Evolutionary conservation across 1,140 invertebrate genomes (phyloP), one percentile per base, ranked within the genome.

Genomic region (Lasaia peninsularis): DNA sequence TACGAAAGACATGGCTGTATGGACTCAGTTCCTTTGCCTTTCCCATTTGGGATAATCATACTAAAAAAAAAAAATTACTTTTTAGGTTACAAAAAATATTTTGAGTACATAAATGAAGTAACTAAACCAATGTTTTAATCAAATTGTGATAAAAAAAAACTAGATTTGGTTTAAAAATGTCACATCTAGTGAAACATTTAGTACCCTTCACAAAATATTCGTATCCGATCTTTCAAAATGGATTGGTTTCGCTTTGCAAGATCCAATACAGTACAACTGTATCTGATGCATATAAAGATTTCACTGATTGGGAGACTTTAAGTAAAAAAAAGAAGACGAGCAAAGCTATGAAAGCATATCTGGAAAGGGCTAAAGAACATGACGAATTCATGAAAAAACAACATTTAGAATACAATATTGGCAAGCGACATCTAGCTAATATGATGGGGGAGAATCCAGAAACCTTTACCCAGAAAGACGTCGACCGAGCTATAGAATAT

Each of bases 361-460:
- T 98, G 52, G 93, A 97, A 81, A 87, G 96, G 76, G 94, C 96
- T 18, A 91, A 91, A 80, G 92, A 94, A 70, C 93, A 98, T 80
- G 94, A 98, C 81, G 92, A 93, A 67, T 97, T 98, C 76, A 95
- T 99, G 91, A 92, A 94, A 71, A 91, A 93, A 63, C 93, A 99
- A 87, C 91, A 92, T 49, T 73, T 92, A 56, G 95, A 98, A 69
- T 99, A 94, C 88, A 93, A 97, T 75, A 94, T 98, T 74, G 98
- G 98, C 9, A 97, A 96, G 83, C 90, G 97, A 20, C 97, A 99
- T 91, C 91, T 99, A 54, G 98, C 98, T 4, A 99, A 99, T 84
- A 99, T 99, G 92, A 99, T 99, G 98, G 97, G 98, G 2, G 92
- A 94, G 83, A 94, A 99, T 91, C 92, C 94, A 1, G 94, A 96